Evolutionary conservation across 92 coral and sea anemone species (phyloP).

Genomic region (Porites evermanni): DNA sequence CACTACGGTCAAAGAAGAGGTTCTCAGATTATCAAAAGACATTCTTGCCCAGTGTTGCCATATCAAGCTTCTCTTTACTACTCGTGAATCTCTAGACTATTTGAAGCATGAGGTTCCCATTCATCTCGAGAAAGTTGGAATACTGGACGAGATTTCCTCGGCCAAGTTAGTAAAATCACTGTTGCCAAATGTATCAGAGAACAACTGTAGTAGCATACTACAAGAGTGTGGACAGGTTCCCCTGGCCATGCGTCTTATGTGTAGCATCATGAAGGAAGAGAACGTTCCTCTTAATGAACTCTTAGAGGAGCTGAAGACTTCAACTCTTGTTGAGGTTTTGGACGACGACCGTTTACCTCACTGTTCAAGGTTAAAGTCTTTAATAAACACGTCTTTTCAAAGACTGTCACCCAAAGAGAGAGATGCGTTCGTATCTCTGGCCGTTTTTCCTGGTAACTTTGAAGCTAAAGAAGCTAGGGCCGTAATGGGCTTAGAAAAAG

Average conservation of each 20-base stretch:
- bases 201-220: neutral
- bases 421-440: slow-evolving; percentile 11
- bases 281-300: slow-evolving; percentile 1
- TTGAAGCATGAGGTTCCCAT: neutral
- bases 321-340: slow-evolving; percentile 15
- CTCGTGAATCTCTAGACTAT: slow-evolving; percentile 29
- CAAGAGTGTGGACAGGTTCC: slow-evolving; percentile 13
- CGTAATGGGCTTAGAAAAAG: neutral
- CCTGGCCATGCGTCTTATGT: slow-evolving; percentile 29
- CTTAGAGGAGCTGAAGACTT: neutral
- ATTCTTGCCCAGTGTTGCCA: slow-evolving; percentile 14
- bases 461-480: neutral
- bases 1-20: neutral
- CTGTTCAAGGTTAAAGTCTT: neutral
- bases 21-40: slow-evolving; percentile 6
- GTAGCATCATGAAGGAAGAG: slow-evolving; percentile 19
- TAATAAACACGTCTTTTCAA: slow-evolving; percentile 23
- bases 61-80: slow-evolving; percentile 5
- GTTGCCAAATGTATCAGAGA: neutral
- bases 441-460: slow-evolving; percentile 26
- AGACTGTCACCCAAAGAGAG: slow-evolving; percentile 5
- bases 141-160: slow-evolving; percentile 11
- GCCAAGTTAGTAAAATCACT: neutral
- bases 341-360: slow-evolving; percentile 11
- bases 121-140: slow-evolving; percentile 9